Conservation (phyloP, 1,140 invertebrate genomes). For the Acromyrmex heyeri region DNA sequence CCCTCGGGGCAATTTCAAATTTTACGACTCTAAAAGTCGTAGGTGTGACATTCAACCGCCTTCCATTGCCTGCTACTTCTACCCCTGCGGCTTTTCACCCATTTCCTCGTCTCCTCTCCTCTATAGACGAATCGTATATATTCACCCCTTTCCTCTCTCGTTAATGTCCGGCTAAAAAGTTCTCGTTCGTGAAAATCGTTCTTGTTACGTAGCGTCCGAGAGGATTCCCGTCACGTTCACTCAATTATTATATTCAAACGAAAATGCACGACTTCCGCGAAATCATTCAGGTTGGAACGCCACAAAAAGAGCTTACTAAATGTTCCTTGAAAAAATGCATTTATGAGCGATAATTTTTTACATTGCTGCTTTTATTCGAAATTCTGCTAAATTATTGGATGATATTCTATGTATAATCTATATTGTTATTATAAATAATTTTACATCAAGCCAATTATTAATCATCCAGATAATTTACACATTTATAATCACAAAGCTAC, state of each 20-base stretch:
- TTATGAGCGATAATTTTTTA: background rate
- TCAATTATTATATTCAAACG: slow-evolving; percentile 73
- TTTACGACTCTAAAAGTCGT: slow-evolving; percentile 79
- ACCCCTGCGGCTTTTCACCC: slow-evolving; percentile 34
- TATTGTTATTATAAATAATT: background rate
- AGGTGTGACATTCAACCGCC: slow-evolving; percentile 61
- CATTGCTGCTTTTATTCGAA: background rate
- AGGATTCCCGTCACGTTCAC: slow-evolving; percentile 75
- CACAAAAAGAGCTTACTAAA: slow-evolving; percentile 4
- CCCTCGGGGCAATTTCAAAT: slow-evolving; percentile 80
- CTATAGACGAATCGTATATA: slow-evolving; percentile 52
- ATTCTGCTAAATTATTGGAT: background rate
- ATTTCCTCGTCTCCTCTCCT: slow-evolving; percentile 16
- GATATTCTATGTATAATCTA: background rate
- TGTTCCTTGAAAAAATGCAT: background rate
- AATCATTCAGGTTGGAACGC: slow-evolving; percentile 23
- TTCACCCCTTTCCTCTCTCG: slow-evolving; percentile 44
- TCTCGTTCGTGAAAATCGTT: slow-evolving; percentile 71
- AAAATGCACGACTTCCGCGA: background rate
- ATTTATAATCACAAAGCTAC: background rate
- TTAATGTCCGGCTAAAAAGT: slow-evolving; percentile 72
- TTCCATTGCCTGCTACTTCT: slow-evolving; percentile 29
- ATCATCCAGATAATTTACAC: slow-evolving; percentile 19
- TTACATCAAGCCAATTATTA: background rate
- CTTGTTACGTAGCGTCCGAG: background rate